Percentiles rank a stretch among this genome's conserved stretches.
Evolutionary conservation across 2,797 vertebrate species (phyloP).

Genomic region (Glyptemys insculpta): DNA sequence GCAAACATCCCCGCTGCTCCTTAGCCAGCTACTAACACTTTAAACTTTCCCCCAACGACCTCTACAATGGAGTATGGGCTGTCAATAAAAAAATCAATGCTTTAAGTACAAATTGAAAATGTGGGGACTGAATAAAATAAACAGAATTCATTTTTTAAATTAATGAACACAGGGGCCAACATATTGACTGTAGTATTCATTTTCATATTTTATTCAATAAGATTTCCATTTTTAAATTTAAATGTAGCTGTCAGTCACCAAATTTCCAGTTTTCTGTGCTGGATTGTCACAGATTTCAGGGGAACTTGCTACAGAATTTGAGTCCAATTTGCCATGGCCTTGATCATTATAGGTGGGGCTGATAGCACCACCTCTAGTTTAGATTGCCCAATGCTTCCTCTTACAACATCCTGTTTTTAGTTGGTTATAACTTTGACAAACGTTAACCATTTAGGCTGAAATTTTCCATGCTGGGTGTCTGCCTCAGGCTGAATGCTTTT

Average conservation of each 20-base stretch:
- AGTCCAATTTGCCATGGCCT: background rate
- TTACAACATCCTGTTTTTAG: background rate
- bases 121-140: background rate
- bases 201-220: background rate
- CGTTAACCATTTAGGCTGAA: background rate
- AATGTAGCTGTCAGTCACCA: background rate
- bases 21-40: background rate
- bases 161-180: background rate
- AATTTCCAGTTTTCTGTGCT: background rate
- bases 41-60: background rate
- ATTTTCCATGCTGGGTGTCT: background rate
- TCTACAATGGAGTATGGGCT: background rate
- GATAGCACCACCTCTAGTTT: background rate
- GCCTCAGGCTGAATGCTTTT: background rate
- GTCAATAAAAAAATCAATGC: background rate
- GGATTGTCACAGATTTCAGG: background rate
- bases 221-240: background rate
- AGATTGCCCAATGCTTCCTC: background rate
- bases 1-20: background rate
- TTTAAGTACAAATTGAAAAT: background rate
- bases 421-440: background rate
- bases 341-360: background rate
- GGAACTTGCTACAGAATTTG: background rate
- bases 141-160: background rate
- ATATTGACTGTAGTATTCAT: background rate